Percentiles rank a stretch among this genome's conserved stretches.
These are phyloP conservation scores for Pseudomugil gertrudae DNA, from an alignment of 2,797 vertebrate genomes.

Conservation along the genomic window DNA sequence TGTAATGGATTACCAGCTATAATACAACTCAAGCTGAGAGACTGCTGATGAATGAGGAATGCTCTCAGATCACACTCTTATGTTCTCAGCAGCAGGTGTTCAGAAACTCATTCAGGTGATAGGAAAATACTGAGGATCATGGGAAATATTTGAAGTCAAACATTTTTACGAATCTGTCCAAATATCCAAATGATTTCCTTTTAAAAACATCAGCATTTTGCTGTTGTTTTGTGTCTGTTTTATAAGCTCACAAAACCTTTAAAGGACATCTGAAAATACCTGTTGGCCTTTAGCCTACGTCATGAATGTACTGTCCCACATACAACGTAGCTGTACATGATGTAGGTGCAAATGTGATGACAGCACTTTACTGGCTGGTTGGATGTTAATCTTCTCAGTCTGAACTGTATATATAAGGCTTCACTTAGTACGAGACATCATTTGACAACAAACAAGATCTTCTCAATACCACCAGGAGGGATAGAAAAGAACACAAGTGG, in stretches of 20 bases:
- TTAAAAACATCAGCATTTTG: background rate
- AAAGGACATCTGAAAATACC: background rate
- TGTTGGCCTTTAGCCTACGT: slow-evolving; percentile 14
- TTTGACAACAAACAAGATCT: background rate
- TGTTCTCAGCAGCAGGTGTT: slow-evolving; percentile 11
- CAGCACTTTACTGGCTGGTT: slow-evolving; percentile 17
- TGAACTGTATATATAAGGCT: slow-evolving; percentile 41
- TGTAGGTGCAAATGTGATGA: slow-evolving; percentile 18
- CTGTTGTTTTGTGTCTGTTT: background rate
- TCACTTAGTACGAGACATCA: slow-evolving; percentile 9
- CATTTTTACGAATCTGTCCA: background rate
- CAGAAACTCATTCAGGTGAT: slow-evolving; percentile 9
- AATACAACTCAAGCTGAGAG: slow-evolving; percentile 53
- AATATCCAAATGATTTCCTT: background rate
- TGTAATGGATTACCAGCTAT: slow-evolving; percentile 44
- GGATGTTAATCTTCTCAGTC: slow-evolving; percentile 51
- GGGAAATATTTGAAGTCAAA: background rate
- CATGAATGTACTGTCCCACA: slow-evolving; percentile 5
- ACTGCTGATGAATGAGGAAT: slow-evolving; percentile 59
- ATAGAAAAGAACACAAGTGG: slow-evolving; percentile 10
- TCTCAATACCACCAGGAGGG: background rate
- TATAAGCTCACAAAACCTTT: background rate
- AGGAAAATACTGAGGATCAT: slow-evolving; percentile 3
- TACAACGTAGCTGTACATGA: background rate
- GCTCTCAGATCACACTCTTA: background rate